Base-by-base conservation (phyloP, 2,113 vertebrate genomes). In the Aegotheles bennettii region DNA sequence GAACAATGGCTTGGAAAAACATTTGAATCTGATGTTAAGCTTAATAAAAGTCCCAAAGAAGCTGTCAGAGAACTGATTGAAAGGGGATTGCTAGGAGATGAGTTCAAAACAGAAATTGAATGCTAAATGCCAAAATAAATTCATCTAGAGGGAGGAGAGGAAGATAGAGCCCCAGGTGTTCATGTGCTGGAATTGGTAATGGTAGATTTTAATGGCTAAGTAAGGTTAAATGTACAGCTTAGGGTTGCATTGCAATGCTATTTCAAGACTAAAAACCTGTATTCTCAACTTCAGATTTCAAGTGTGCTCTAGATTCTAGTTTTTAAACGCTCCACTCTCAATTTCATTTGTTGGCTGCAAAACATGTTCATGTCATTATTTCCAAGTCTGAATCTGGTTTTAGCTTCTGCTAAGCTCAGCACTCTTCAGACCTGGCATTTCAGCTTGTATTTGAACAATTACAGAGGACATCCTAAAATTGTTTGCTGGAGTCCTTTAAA, bases 221-320 rank as follows among this genome's bases (percentile, higher is more conserved):
- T 6, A 12, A 57, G 31, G 18, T 28, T 15, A 16, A 7, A 6
- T 43, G 40, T 45, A 31, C 31, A 57, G 31, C 16, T 74, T 70
- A 10, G 42, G 8, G 0, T n/a, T n/a, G n/a, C 19, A 9, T 36
- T n/a, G 10, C 42, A 18, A 1, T 16, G 16, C 4, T n/a, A n/a
- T n/a, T n/a, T n/a, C n/a, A n/a, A 6, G 2, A 59, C 7, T 36
- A 16, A 15, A 76, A 36, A 36, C 10, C 45, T 50, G 28, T 9
- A 1, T 36, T 29, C 4, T 3, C 26, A 8, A 2, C 29, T 61
- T 64, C 7, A 36, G 7, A 2, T 70, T 80, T 63, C 48, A 64
- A 1, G 9, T 8, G 4, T 42, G 24, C 28, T 89, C 70, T 56
- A 9, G 21, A 2, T 53, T 89, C 53, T 36, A 1, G 12, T 33